These are phyloP conservation scores for Ephialtes manifestator DNA, from an alignment of 2,888 invertebrate species.

Conservation along the genomic window DNA sequence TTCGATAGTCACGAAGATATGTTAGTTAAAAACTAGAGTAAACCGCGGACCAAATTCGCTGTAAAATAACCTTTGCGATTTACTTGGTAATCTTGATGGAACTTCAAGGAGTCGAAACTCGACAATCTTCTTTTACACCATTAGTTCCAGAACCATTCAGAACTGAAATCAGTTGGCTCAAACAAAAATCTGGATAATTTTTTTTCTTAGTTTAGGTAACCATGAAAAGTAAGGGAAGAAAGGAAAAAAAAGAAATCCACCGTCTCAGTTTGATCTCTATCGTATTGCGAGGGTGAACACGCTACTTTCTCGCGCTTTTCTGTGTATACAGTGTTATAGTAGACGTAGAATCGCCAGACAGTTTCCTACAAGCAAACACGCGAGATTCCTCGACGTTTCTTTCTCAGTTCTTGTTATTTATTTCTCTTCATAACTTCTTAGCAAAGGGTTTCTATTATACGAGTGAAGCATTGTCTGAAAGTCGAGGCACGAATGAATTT, in stretches of 20 bases:
- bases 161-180: not conserved
- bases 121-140: not conserved
- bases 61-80: too few relatives aligned
- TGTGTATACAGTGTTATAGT: conserved; percentile 15
- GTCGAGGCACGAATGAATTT: conserved; percentile 48
- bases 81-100: too few relatives aligned
- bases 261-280: conserved; percentile 43
- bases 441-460: conserved; percentile 26
- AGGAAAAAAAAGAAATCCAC: conserved; percentile 31
- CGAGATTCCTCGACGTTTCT: conserved; percentile 47
- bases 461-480: conserved; percentile 28
- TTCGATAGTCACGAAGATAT: too few relatives aligned
- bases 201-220: not conserved
- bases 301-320: conserved; percentile 47
- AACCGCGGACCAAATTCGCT: too few relatives aligned
- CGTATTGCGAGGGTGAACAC: conserved; percentile 32
- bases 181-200: not conserved
- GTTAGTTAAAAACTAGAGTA: too few relatives aligned
- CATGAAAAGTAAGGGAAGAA: not conserved
- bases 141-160: not conserved
- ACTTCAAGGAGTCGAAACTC: too few relatives aligned
- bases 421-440: conserved; percentile 40
- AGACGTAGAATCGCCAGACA: conserved; percentile 44
- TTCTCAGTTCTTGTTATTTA: conserved; percentile 28
- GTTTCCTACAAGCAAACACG: conserved; percentile 41